Evolutionary conservation across 1,140 invertebrate species (phyloP), one percentile per base, ranked within the genome.

Genomic region (Asobara japonica): DNA sequence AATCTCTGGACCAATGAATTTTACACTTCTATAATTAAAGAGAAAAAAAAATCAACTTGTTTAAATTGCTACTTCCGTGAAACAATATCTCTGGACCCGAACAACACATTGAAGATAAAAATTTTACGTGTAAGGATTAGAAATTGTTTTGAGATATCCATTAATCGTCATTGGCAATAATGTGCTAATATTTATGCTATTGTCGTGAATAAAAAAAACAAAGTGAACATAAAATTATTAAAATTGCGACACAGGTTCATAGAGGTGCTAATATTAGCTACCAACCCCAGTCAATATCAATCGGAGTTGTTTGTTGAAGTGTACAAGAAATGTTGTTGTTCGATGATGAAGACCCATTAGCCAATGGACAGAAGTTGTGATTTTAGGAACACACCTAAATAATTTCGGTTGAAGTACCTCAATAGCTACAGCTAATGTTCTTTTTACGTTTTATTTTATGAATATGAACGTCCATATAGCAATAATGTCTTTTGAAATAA

Each of bases 1-100:
- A 65, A 75, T 75, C 68, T 75, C 67, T 75, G 74, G 74, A 75
- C 74, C 74, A 75, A 75, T 73, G 48, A 75, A 75, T 75, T 75
- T 75, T 75, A 72, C 71, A 75, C 74, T 72, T 72, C 65, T 75
- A 75, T 72, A 75, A 72, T 68, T 71, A 62, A 62, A 62, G 60
- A 62, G 16, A 74, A 65, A 38, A 74, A 65, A 38, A 67, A 71
- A 29, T 60, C 56, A 71, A 51, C 71, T 62, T 69, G 61, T 75
- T 70, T 27, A 66, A 45, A 72, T 48, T 11, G 20, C 51, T 45
- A 67, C 30, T 65, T 72, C 27, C 30, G 38, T 61, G 60, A 65
- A 48, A 33, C 51, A 41, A 20, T 67, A 67, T 67, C 73, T 72
- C 70, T 71, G 73, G 65, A 74, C 66, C 65, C 69, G 65, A 67